Base-by-base conservation (phyloP, 2,888 invertebrate species). In the Drosophila neotestacea region DNA sequence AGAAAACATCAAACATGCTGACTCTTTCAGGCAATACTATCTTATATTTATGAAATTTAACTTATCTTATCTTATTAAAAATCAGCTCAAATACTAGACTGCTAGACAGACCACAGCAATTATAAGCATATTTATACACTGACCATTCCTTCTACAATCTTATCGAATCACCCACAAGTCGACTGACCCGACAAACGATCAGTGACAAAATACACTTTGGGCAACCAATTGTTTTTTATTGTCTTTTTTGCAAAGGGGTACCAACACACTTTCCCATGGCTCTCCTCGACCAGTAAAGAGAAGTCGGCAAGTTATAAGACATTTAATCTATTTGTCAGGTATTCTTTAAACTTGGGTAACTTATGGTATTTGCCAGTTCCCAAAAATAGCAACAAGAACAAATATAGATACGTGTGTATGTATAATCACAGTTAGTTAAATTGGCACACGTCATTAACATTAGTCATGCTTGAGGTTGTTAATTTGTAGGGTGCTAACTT, bases 181-280 rank as follows among this genome's bases (percentile, higher is more conserved):
- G 71, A 66, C 56, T 32, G 78, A 41, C 55, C 63, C 64, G 79
- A 65, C 81, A 70, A 73, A 60, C 62, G 64, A 67, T 78, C 56
- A 71, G 36, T 67, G 77, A 56, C 55, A 51, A 81, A 81, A 73
- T 59, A 46, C 42, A 81, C 44, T 81, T 77, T 69, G 64, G 58
- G 39, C 56, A 56, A 41, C 66, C 81, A 81, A 79, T 79, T 84
- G 61, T 70, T 66, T 60, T 56, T 73, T 71, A 71, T 79, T 60
- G 71, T 67, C 70, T 38, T 16, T 60, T 52, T 42, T 22, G 11
- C 11, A 5, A 16, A 16, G 50, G 11, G 11, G 36, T 32, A 11
- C 16, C 9, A 34, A n/a, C 38, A 10, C 47, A 6, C 34, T 38
- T 47, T 42, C 22, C 27, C 36, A 5, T 16, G 38, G 0, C n/a